Evolutionary conservation across 2,888 invertebrate genomes (phyloP).

Genomic region (Megastigmus dorsalis): DNA sequence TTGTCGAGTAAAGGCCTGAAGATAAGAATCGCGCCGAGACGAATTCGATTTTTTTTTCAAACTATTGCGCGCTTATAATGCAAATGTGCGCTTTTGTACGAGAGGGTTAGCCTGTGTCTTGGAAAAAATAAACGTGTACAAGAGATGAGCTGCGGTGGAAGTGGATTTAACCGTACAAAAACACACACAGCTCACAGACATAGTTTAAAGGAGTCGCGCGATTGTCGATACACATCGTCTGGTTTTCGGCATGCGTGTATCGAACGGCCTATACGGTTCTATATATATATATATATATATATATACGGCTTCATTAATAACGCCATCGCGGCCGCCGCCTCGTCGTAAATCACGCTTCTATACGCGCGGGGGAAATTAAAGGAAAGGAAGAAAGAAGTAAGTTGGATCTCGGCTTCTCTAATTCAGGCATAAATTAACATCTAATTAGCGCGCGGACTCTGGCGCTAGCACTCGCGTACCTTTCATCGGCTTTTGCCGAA

Average conservation of each 20-base stretch:
- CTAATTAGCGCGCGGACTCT: constrained; percentile 39
- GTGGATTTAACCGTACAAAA: constrained; percentile 34
- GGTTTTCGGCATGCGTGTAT: background rate
- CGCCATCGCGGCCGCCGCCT: background rate
- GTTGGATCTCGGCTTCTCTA: constrained; percentile 14
- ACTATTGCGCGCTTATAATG: background rate
- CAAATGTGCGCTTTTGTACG: constrained; percentile 23
- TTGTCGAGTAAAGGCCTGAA: too few relatives aligned
- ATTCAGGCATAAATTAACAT: constrained; percentile 50
- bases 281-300: background rate
- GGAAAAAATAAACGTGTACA: background rate
- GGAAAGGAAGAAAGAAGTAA: background rate
- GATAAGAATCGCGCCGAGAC: constrained; percentile 37
- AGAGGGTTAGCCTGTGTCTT: too few relatives aligned
- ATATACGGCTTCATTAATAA: constrained; percentile 11
- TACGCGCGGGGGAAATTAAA: background rate
- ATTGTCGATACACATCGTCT: background rate
- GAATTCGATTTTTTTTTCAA: background rate
- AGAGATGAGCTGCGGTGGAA: too few relatives aligned
- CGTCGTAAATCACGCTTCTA: background rate
- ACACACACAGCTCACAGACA: too few relatives aligned
- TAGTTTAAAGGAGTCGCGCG: too few relatives aligned
- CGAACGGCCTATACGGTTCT: too few relatives aligned
- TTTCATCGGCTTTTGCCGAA: constrained; percentile 2
- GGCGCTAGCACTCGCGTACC: too few relatives aligned